Evolutionary conservation across 2,113 vertebrate genomes (phyloP).

Genomic region (Cephalopterus ornatus): DNA sequence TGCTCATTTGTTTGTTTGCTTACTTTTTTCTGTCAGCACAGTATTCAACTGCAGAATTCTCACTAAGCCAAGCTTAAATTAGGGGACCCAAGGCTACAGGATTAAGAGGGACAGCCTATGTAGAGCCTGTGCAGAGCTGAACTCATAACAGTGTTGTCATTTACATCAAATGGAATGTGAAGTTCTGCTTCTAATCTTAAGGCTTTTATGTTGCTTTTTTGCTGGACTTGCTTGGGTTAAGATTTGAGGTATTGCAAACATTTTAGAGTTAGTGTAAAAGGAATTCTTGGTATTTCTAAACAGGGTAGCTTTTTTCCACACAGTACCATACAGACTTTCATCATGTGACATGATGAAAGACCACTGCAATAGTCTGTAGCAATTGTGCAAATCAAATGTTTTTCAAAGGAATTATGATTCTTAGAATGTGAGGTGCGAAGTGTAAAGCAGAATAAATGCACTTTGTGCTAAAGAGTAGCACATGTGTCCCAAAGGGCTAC

Average conservation of each 20-base stretch:
- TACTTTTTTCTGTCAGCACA: not conserved
- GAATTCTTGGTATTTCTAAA: constrained; percentile 12
- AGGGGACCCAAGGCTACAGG: not conserved
- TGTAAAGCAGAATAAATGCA: not conserved
- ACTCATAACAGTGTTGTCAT: not conserved
- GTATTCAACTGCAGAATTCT: not conserved
- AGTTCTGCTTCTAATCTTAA: not conserved
- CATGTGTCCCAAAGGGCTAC: not conserved
- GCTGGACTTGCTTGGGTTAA: not conserved
- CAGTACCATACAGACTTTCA: not conserved
- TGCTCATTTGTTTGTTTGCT: not conserved
- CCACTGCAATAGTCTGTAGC: not conserved
- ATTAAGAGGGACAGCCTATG: not conserved
- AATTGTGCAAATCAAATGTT: not conserved
- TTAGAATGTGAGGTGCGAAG: not conserved
- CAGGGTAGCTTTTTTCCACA: not conserved
- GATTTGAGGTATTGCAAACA: not conserved
- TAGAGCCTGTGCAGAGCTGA: not conserved
- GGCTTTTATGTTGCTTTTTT: not conserved
- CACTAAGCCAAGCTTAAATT: not conserved
- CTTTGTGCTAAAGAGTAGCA: not conserved
- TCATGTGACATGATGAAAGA: not conserved
- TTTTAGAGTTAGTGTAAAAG: not conserved
- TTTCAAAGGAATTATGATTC: not conserved
- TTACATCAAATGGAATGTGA: not conserved